A percentile compares a stretch with the other conserved stretches of the same genome.
Evolutionary conservation across 2,113 vertebrate species (phyloP).

Genomic region (Paramormyrops kingsleyae): DNA sequence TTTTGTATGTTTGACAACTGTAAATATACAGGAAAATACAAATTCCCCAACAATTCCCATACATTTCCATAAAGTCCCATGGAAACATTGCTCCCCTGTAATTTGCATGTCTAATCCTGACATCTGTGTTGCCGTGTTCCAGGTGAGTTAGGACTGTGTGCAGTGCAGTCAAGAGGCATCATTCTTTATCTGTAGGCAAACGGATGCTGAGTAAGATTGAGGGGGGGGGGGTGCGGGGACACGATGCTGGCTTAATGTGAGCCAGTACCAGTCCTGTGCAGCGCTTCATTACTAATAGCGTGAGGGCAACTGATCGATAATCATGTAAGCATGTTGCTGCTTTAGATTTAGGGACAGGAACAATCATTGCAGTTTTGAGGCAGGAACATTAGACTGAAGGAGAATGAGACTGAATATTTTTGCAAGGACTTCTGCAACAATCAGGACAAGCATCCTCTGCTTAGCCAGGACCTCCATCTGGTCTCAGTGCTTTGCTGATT

Average conservation of each 20-base stretch:
- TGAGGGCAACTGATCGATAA: background rate
- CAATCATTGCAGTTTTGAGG: background rate
- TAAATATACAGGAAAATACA: background rate
- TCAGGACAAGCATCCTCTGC: background rate
- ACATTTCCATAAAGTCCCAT: background rate
- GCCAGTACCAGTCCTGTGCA: background rate
- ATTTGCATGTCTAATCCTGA: background rate
- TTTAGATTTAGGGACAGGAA: background rate
- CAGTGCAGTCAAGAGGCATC: background rate
- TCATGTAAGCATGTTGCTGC: background rate
- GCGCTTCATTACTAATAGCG: background rate
- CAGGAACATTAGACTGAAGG: background rate
- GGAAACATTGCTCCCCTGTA: background rate
- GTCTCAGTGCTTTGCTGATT: background rate
- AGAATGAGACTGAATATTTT: background rate
- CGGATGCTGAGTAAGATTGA: background rate
- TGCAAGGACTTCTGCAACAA: background rate
- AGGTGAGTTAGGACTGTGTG: background rate
- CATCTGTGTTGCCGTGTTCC: background rate
- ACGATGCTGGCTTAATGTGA: background rate
- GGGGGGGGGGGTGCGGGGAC: no score
- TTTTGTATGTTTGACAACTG: background rate
- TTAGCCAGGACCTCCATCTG: background rate
- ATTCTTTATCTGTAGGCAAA: background rate
- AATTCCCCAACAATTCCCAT: background rate